Percentiles rank a stretch among this genome's conserved stretches.
phyloP scores from a whole-genome alignment of 2,888 invertebrate species.

The Lobophora halterata region DNA sequence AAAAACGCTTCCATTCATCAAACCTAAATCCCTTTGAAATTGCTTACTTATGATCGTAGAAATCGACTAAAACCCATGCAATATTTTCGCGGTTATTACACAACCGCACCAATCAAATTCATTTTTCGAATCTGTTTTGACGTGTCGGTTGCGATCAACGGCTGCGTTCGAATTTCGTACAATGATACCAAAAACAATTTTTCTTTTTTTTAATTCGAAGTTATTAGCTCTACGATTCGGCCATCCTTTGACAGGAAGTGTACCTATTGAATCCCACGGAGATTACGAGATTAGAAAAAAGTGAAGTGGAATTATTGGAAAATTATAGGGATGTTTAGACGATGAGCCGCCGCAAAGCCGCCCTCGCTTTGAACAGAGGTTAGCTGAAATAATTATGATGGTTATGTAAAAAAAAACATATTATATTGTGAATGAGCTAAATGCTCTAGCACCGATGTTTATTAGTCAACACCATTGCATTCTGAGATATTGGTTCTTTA shows the following conservation, averaged over 20 bases:
- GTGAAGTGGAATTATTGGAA: constrained; percentile 72
- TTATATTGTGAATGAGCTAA: too few relatives aligned
- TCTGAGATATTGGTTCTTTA: too few relatives aligned
- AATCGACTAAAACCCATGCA: constrained; percentile 51
- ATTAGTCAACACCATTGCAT: too few relatives aligned
- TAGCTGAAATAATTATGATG: constrained; percentile 54
- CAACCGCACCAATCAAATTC: constrained; percentile 45
- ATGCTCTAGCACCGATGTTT: too few relatives aligned
- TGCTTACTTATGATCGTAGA: constrained; percentile 44
- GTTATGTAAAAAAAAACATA: constrained; percentile 27
- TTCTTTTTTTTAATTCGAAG: constrained; percentile 43
- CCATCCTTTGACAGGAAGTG: constrained; percentile 63
- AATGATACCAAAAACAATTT: constrained; percentile 71
- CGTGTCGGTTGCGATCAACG: constrained; percentile 58
- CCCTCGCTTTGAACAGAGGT: constrained; percentile 38
- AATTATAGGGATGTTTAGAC: constrained; percentile 61
- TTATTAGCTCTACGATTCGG: constrained; percentile 57
- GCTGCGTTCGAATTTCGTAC: constrained; percentile 45
- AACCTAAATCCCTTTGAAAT: constrained; percentile 66
- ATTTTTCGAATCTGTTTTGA: constrained; percentile 66
- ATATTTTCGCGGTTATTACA: constrained; percentile 69
- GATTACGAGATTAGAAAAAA: constrained; percentile 67
- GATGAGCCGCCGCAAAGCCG: constrained; percentile 44
- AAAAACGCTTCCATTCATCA: constrained; percentile 61
- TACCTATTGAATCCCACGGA: constrained; percentile 68